Conservation (phyloP, 92 coral and sea anemone species). For the Blastomussa wellsi region DNA sequence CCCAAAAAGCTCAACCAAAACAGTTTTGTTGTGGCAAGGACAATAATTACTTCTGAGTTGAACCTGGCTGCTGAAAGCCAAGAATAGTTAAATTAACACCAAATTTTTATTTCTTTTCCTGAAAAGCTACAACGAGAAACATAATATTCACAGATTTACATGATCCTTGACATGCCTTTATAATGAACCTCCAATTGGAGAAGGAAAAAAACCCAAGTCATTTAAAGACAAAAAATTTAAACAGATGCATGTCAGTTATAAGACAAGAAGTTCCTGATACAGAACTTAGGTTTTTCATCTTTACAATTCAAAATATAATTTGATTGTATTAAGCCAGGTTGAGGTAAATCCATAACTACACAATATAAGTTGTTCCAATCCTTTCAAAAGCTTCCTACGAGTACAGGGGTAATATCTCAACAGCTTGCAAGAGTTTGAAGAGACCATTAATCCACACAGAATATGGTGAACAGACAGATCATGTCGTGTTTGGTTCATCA, state of each 20-base stretch:
- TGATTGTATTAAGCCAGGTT: constrained; percentile 28
- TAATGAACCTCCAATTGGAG: not conserved
- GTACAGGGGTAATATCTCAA: constrained; percentile 11
- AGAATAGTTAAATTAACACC: no score
- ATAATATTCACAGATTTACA: not conserved
- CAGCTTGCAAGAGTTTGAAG: constrained; percentile 36
- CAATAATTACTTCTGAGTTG: no score
- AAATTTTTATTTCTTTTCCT: no score
- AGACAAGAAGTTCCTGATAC: not conserved
- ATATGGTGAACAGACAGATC: constrained; percentile 48
- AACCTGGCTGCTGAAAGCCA: no score
- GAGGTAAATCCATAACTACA: constrained; percentile 60
- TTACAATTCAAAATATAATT: constrained; percentile 21
- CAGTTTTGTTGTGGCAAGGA: no score
- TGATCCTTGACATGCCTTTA: not conserved
- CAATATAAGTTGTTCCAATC: constrained; percentile 32
- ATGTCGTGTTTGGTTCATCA: not conserved
- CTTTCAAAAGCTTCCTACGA: constrained; percentile 41
- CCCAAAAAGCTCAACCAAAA: no score
- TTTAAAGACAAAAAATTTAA: not conserved
- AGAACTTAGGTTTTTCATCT: not conserved
- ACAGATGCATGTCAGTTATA: not conserved
- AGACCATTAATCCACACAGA: constrained; percentile 56
- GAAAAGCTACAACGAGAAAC: no score
- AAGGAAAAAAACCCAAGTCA: not conserved